A percentile compares a stretch with the other conserved stretches of the same genome.
Evolutionary conservation across 2,113 vertebrate genomes (phyloP).

Genomic region (Nycticryphes semicollaris): DNA sequence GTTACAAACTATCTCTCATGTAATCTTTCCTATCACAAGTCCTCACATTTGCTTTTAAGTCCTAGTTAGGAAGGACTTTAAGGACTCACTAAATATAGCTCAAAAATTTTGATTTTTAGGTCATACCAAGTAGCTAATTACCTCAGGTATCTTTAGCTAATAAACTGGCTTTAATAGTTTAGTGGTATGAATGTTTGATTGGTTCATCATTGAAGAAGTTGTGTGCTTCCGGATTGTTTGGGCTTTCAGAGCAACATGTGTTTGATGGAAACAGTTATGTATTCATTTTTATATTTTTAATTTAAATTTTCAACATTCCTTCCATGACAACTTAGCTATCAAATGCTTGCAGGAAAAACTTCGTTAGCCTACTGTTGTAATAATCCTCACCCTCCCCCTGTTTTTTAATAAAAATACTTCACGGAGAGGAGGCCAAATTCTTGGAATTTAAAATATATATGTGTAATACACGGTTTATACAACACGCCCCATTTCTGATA

Average conservation of each 20-base stretch:
- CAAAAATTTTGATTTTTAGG: not conserved
- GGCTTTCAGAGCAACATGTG: not conserved
- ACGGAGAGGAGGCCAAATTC: not conserved
- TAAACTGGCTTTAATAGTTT: not conserved
- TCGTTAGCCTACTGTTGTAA: not conserved
- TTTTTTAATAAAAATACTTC: not conserved
- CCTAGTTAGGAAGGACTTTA: not conserved
- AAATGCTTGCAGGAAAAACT: not conserved
- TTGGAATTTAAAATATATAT: not conserved
- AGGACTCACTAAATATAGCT: not conserved
- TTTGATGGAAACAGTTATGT: not conserved
- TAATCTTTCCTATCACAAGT: not conserved
- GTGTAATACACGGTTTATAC: not conserved
- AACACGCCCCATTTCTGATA: not conserved
- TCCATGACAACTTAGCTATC: not conserved
- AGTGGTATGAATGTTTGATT: not conserved
- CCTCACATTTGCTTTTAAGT: not conserved
- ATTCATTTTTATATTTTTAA: not conserved
- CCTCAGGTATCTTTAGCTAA: not conserved
- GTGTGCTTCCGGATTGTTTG: not conserved
- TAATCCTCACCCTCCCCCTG: not conserved
- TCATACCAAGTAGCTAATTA: conserved; percentile 8
- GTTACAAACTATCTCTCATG: not conserved
- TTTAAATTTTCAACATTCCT: not conserved
- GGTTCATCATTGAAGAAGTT: not conserved